phyloP scores from a whole-genome alignment of 2,888 invertebrate genomes.

The Baccha elongata region DNA sequence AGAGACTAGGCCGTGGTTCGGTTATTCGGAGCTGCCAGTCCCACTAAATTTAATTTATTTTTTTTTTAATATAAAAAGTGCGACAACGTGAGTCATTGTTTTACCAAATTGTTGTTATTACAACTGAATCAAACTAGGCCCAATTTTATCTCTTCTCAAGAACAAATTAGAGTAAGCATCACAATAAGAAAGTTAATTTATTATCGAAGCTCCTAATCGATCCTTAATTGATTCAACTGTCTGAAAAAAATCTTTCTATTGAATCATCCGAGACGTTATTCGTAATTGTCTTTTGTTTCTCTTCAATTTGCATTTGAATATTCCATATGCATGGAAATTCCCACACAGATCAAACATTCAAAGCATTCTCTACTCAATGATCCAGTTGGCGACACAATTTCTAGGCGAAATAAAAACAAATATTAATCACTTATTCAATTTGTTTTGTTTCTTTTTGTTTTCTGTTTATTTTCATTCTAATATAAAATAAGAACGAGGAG shows the following conservation, averaged over 20 bases:
- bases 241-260: constrained; percentile 3
- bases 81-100: too few species aligned
- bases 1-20: too few species aligned
- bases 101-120: too few species aligned
- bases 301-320: constrained; percentile 58
- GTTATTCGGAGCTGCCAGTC: too few species aligned
- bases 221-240: background rate
- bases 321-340: constrained; percentile 57
- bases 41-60: too few species aligned
- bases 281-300: constrained; percentile 28
- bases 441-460: constrained; percentile 16
- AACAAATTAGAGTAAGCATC: background rate
- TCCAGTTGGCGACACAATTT: constrained; percentile 68
- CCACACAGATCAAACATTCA: constrained; percentile 65
- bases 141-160: too few species aligned
- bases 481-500: constrained; percentile 37
- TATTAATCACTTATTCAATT: constrained; percentile 56
- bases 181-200: background rate
- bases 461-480: constrained; percentile 30
- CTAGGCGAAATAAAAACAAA: constrained; percentile 24
- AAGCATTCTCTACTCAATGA: constrained; percentile 53
- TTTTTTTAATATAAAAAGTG: too few species aligned
- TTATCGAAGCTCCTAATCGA: background rate
- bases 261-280: background rate
- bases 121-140: too few species aligned